These are phyloP conservation scores for Chelon auratus DNA, from an alignment of 2,797 vertebrate species.

Conservation along the genomic window DNA sequence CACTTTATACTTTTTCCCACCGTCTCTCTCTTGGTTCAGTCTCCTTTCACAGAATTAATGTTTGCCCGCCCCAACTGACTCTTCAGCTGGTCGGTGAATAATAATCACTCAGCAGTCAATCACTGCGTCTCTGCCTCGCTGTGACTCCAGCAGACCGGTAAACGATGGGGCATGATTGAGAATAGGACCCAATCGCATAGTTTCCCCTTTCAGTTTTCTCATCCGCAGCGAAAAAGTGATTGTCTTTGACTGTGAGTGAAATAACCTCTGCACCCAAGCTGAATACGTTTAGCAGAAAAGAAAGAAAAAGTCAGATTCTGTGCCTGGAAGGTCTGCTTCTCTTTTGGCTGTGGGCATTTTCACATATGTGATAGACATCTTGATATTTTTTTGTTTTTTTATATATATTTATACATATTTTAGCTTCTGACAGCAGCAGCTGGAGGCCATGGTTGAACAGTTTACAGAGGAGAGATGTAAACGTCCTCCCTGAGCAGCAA, in stretches of 20 bases:
- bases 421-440: slow-evolving; percentile 11
- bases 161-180: background rate
- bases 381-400: slow-evolving; percentile 3
- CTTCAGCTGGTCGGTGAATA: slow-evolving; percentile 25
- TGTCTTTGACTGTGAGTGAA: slow-evolving; percentile 22
- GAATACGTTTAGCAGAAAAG: slow-evolving; percentile 1
- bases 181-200: background rate
- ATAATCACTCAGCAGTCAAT: slow-evolving; percentile 39
- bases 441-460: background rate
- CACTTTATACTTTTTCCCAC: background rate
- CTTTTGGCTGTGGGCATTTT: slow-evolving; percentile 13
- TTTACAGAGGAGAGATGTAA: slow-evolving; percentile 6
- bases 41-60: slow-evolving; percentile 17
- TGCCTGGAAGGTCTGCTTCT: slow-evolving; percentile 12
- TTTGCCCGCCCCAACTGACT: slow-evolving; percentile 11
- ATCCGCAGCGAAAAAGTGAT: background rate
- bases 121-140: slow-evolving; percentile 5
- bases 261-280: background rate
- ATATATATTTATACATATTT: background rate
- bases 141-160: slow-evolving; percentile 1
- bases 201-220: slow-evolving; percentile 9
- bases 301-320: background rate
- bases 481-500: background rate
- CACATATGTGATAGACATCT: slow-evolving; percentile 18
- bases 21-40: background rate